Percentiles rank a stretch among this genome's conserved stretches.
Evolutionary conservation across 1,140 invertebrate genomes (phyloP).

Genomic region (Drosophila takahashii): DNA sequence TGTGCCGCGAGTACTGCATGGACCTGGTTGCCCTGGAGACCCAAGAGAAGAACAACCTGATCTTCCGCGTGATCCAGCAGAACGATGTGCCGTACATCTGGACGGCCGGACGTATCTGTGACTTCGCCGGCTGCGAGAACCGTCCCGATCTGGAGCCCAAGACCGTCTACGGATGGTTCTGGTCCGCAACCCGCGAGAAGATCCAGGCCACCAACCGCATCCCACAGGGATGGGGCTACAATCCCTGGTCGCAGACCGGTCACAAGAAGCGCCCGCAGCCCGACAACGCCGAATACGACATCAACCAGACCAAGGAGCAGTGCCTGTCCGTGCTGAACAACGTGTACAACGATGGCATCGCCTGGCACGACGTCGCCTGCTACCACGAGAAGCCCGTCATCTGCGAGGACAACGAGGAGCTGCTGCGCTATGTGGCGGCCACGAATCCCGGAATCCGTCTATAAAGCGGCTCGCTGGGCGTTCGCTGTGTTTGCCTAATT

Average conservation of each 20-base stretch:
- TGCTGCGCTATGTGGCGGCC: conserved; percentile 92
- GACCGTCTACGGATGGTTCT: conserved; percentile 95
- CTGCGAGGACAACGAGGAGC: conserved; percentile 94
- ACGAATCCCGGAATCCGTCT: conserved; percentile 92
- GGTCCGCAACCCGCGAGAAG: conserved; percentile 95
- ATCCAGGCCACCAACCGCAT: conserved; percentile 93
- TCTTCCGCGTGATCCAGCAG: conserved; percentile 93
- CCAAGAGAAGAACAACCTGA: conserved; percentile 95
- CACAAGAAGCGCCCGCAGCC: conserved; percentile 95
- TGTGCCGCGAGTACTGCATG: conserved; percentile 96
- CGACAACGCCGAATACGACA: conserved; percentile 96
- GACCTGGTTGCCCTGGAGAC: conserved; percentile 94
- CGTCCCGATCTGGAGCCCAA: conserved; percentile 94
- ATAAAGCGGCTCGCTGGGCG: conserved; percentile 84
- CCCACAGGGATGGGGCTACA: conserved; percentile 87
- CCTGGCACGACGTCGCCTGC: conserved; percentile 96
- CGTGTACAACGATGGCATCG: conserved; percentile 95
- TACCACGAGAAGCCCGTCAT: conserved; percentile 96
- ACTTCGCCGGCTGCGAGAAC: conserved; percentile 96
- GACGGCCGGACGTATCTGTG: conserved; percentile 95
- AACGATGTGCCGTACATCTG: conserved; percentile 96
- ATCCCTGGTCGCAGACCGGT: conserved; percentile 94
- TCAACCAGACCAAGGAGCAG: conserved; percentile 94
- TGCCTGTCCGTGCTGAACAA: conserved; percentile 95
- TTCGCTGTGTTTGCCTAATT: conserved; percentile 80